Evolutionary conservation across 2,113 vertebrate species (phyloP), one percentile per base, ranked within the genome.

Genomic region (Tympanuchus pallidicinctus): DNA sequence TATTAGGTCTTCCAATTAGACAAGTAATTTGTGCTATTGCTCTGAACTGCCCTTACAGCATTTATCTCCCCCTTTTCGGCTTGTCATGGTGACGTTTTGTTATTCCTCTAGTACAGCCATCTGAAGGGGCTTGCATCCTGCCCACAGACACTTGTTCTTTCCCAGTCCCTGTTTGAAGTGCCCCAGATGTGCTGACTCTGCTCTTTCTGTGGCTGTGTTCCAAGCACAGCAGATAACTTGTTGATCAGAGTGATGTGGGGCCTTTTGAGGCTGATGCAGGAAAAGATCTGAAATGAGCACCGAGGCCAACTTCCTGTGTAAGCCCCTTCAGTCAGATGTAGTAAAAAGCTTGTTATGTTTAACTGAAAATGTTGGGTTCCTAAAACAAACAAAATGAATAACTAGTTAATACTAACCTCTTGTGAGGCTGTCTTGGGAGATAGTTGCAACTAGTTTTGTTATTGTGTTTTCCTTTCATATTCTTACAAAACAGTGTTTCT

Each of bases 1-100:
- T 91, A 90, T 96, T 88, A 81, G 65, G 67, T 61, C 52, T 78
- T 93, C 56, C 38, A 67, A 75, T 89, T 88, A 90, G 69, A 72
- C 47, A 80, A 86, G 91, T 91, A 80, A 89, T 96, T 92, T 78
- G 25, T 1, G 1, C 70, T 88, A 20, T 79, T 92, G 66, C 90
- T 90, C 65, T 86, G 47, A 84, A 57, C 57, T 78, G 73, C 76
- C 9, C 1, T 48, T 76, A 78, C 78, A 88, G 73, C 63, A 48
- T 90, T 78, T 84, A 32, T 90, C 40, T 90, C 69, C 27, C 56
- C 59, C 32, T 20, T 65, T 86, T 82, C 83, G 90, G 42, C 76
- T 71, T n/a, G 16, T 64, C 77, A 40, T 95, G 88, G 73, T 75
- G 59, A 21, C 6, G 12, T 74, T 92, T 93, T 45, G 63, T 91